These are phyloP conservation scores for Ptilorrhoa leucosticta DNA, from an alignment of 2,113 vertebrate genomes.

Conservation along the genomic window DNA sequence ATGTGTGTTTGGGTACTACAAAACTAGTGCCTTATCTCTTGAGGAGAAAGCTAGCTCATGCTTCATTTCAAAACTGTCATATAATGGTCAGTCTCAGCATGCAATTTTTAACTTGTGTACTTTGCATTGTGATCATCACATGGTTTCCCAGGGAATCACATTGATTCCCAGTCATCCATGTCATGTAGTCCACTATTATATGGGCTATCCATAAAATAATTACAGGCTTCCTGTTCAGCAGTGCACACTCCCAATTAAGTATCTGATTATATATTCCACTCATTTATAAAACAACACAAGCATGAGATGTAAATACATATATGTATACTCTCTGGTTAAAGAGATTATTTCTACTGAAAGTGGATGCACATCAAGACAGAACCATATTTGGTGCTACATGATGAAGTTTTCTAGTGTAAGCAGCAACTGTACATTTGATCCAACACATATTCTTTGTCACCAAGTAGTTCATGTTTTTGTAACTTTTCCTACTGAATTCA, in stretches of 20 bases:
- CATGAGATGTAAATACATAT: not conserved
- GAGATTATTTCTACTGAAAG: not conserved
- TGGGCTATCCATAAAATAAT: not conserved
- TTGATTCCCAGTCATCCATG: not conserved
- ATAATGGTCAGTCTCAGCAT: not conserved
- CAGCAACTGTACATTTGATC: not conserved
- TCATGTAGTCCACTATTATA: not conserved
- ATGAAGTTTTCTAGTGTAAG: not conserved
- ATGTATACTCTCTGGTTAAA: not conserved
- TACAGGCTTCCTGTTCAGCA: not conserved
- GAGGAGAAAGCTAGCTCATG: constrained; percentile 1
- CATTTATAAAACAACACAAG: not conserved
- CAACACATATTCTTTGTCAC: not conserved
- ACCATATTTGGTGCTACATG: not conserved
- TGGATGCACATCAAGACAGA: not conserved
- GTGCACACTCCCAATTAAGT: not conserved
- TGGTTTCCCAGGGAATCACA: too few species aligned
- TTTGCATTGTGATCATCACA: not conserved
- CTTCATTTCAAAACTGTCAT: constrained; percentile 22
- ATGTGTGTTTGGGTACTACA: not conserved
- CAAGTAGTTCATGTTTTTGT: not conserved
- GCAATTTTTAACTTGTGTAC: constrained; percentile 5
- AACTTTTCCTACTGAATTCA: not conserved
- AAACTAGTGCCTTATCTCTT: constrained; percentile 15
- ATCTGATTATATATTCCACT: not conserved